Evolutionary conservation across 2,113 vertebrate genomes (phyloP).

Genomic region (Hemiprocne comata): DNA sequence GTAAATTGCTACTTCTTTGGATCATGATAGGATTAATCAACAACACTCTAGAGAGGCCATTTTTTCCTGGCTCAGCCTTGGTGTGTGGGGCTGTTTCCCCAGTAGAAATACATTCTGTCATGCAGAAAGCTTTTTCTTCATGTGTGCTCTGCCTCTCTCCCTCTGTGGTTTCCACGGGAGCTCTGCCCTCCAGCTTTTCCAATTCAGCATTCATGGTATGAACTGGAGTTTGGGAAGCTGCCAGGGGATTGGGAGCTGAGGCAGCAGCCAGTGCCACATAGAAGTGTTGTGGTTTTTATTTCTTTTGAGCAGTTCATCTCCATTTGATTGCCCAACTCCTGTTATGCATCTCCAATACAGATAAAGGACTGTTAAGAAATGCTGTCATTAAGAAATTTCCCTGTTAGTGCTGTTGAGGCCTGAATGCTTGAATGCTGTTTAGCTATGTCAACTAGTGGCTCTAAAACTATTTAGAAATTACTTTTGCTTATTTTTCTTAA

Average conservation of each 20-base stretch:
- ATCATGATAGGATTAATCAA: constrained; percentile 27
- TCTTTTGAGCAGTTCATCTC: constrained; percentile 60
- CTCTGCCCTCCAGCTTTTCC: constrained; percentile 59
- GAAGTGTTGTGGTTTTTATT: constrained; percentile 32
- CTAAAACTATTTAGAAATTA: neutral
- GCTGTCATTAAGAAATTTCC: constrained; percentile 48
- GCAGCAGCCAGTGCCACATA: neutral
- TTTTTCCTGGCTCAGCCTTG: neutral
- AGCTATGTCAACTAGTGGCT: neutral
- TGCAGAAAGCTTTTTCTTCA: constrained; percentile 53
- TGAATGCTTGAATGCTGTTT: neutral
- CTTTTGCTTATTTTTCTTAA: neutral
- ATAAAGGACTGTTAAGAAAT: constrained; percentile 35
- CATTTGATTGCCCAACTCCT: constrained; percentile 58
- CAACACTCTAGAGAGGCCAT: neutral
- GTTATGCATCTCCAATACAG: constrained; percentile 26
- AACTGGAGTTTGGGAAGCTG: constrained; percentile 52
- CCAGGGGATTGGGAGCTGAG: constrained; percentile 33
- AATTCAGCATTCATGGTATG: constrained; percentile 57
- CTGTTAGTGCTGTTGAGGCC: neutral
- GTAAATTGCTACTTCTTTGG: constrained; percentile 9
- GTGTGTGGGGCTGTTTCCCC: constrained; percentile 41
- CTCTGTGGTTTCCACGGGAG: constrained; percentile 33
- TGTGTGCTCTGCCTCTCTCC: constrained; percentile 41
- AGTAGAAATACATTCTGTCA: constrained; percentile 46